Evolutionary conservation across 2,888 invertebrate species (phyloP).

Genomic region (Cepaea hortensis): DNA sequence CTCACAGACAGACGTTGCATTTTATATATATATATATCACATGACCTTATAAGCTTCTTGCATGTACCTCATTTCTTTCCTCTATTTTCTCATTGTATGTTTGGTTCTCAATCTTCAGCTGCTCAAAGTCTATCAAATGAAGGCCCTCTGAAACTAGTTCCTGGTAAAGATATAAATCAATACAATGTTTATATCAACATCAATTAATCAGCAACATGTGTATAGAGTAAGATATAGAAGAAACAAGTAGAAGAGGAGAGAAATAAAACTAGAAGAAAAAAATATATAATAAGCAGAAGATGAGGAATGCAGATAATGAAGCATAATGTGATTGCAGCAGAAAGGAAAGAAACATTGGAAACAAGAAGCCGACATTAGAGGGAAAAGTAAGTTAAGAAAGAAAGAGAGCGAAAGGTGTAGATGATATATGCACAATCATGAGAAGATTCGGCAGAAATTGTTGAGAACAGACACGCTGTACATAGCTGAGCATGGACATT

Average conservation of each 20-base stretch:
- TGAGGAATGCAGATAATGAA: not conserved
- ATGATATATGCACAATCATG: too few species aligned
- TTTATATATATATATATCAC: too few species aligned
- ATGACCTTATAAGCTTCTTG: too few species aligned
- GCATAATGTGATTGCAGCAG: too few species aligned
- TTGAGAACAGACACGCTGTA: too few species aligned
- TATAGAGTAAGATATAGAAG: not conserved
- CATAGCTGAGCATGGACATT: too few species aligned
- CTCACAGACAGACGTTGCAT: too few species aligned
- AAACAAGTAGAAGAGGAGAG: not conserved
- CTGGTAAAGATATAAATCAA: conserved; percentile 54
- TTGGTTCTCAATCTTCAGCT: conserved; percentile 80
- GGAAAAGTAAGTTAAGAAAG: too few species aligned
- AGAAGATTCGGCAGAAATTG: too few species aligned
- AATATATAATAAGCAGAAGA: not conserved
- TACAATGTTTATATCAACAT: not conserved
- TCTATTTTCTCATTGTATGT: conserved; percentile 80
- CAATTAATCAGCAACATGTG: not conserved
- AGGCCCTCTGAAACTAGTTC: conserved; percentile 79
- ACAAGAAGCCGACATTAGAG: too few species aligned
- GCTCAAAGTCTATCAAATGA: conserved; percentile 80
- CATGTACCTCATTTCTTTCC: conserved; percentile 78
- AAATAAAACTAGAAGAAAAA: not conserved
- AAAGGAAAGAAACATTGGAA: too few species aligned
- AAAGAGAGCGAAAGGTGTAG: too few species aligned